phyloP scores from a whole-genome alignment of 1,140 invertebrate genomes.

The Apis florea region DNA sequence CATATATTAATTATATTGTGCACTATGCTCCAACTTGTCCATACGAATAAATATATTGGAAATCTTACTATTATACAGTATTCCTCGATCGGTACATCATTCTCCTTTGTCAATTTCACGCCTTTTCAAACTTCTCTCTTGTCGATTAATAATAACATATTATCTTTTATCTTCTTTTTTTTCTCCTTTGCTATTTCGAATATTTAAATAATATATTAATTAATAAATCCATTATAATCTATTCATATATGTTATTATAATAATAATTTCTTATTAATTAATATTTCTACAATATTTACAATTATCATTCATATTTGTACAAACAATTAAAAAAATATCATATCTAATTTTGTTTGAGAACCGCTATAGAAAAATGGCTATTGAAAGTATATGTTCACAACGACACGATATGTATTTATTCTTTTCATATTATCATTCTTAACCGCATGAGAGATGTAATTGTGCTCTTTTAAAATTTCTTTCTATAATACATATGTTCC shows the following conservation, averaged over 20 bases:
- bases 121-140: background rate
- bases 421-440: background rate
- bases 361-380: no score
- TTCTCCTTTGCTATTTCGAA: background rate
- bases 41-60: slow-evolving; percentile 64
- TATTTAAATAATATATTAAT: background rate
- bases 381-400: no score
- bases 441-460: background rate
- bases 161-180: background rate
- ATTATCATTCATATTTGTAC: no score
- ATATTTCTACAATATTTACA: background rate
- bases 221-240: no score
- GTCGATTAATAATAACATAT: background rate
- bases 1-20: slow-evolving; percentile 71
- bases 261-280: background rate
- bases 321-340: background rate
- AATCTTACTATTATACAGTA: slow-evolving; percentile 61
- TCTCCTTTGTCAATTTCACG: background rate
- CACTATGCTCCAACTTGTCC: slow-evolving; percentile 41
- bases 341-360: background rate
- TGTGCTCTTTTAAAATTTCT: background rate
- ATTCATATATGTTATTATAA: background rate
- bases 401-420: background rate
- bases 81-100: background rate
- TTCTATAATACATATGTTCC: background rate